phyloP scores from a whole-genome alignment of 1,140 invertebrate genomes.

The Lethrus apterus region DNA sequence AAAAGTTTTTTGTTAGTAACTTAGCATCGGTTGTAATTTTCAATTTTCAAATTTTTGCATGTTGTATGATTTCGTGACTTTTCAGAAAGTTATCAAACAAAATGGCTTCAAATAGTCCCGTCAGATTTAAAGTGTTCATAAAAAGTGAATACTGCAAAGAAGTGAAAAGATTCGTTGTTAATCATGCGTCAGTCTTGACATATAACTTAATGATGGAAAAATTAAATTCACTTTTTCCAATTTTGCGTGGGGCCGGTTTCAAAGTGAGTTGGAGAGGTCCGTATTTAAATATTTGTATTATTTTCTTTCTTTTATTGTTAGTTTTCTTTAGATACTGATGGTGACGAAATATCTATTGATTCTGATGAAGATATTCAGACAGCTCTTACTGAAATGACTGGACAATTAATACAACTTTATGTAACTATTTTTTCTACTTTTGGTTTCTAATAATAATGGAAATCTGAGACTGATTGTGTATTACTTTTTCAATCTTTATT shows the following conservation, averaged over 20 bases:
- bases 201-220: conserved; percentile 24
- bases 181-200: conserved; percentile 18
- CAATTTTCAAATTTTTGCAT: no score
- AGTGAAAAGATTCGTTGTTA: conserved; percentile 14
- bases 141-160: neutral
- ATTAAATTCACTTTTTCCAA: conserved; percentile 20
- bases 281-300: conserved; percentile 3
- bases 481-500: no score
- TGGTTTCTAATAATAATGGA: no score
- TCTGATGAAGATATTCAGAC: conserved; percentile 24
- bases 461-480: conserved; percentile 13
- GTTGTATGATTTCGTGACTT: no score
- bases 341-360: conserved; percentile 22
- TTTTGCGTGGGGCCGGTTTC: conserved; percentile 13
- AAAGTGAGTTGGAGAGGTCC: conserved; percentile 25
- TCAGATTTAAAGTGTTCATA: conserved; percentile 18
- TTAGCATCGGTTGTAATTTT: no score
- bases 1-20: no score
- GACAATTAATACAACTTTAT: conserved; percentile 16
- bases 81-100: no score
- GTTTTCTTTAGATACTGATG: conserved; percentile 19
- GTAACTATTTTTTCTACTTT: conserved; percentile 4
- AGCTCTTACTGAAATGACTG: conserved; percentile 25
- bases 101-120: no score
- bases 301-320: neutral